Percentiles rank a stretch among this genome's conserved stretches.
Conservation (phyloP, 2,113 vertebrate genomes). For the Uria lomvia region DNA sequence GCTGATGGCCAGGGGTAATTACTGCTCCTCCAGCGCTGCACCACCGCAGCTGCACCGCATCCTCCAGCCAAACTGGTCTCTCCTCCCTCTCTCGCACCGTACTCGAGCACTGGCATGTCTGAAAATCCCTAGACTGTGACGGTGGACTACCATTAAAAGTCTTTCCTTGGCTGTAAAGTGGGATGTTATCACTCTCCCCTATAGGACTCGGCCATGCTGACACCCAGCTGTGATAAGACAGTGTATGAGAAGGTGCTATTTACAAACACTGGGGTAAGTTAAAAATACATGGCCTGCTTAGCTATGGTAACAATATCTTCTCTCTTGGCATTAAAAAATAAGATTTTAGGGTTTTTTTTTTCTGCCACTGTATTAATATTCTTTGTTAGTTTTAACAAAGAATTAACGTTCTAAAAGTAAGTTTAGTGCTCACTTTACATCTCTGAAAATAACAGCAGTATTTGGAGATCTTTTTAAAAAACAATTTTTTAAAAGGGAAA, state of each 20-base stretch:
- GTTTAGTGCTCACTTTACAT: background rate
- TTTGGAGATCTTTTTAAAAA: background rate
- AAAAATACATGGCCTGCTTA: background rate
- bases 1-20: accelerated
- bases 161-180: too few species aligned
- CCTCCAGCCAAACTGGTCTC: accelerated
- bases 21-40: background rate
- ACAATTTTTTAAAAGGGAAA: background rate
- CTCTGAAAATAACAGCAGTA: background rate
- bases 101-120: background rate
- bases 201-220: accelerated
- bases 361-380: background rate
- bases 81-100: background rate
- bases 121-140: background rate
- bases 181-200: background rate
- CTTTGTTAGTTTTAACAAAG: background rate
- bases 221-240: too few species aligned
- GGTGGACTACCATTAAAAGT: background rate
- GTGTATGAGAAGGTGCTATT: background rate
- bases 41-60: background rate
- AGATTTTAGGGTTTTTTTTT: background rate
- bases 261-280: accelerated
- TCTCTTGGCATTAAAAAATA: background rate
- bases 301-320: background rate
- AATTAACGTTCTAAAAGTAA: background rate